Evolutionary conservation across 2,888 invertebrate species (phyloP), one percentile per base, ranked within the genome.

Genomic region (Caenorhabditis sp.): DNA sequence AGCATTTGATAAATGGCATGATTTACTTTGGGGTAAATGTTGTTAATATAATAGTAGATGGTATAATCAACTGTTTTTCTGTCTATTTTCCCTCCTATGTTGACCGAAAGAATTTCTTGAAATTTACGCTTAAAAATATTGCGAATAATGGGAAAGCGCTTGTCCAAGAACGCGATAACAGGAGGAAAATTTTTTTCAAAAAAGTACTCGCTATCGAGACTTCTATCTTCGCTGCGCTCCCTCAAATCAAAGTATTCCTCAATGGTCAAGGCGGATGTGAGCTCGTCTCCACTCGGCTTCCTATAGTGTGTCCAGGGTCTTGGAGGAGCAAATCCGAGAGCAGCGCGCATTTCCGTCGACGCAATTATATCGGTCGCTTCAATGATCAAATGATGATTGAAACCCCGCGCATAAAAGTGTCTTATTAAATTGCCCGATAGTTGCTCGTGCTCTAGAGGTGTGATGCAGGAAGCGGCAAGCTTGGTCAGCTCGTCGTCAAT

Each of bases 161-260:
- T 31, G 52, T 70, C 70, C 70, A 70, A 61, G 52, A 62, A 70
- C 1, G 61, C 66, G 59, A 70, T 70, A 38, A 36, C 70, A 58
- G 66, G 61, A 49, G 62, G 56, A 2, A 66, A 31, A 66, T 66
- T 70, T 5, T 66, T 5, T 26, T 65, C 65, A 25, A 62, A 66
- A 50, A 70, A 70, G 38, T 58, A 70, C 1, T 25, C 12, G 38
- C 70, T 70, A 58, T 70, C 70, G 58, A 50, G 56, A 62, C 66
- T 70, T n/a, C 66, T 8, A 64, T 25, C 31, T 54, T 59, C 31
- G 56, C 50, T 50, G 27, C 38, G 70, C 61, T 67, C 67, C 58
- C 43, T 72, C 54, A 69, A 58, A 50, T 68, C 49, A 62, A 68
- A 73, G 50, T 73, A 73, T 21, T 59, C 68, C 36, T 73, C 57